Conservation (phyloP, 2,113 vertebrate species). For the Chunga burmeisteri region DNA sequence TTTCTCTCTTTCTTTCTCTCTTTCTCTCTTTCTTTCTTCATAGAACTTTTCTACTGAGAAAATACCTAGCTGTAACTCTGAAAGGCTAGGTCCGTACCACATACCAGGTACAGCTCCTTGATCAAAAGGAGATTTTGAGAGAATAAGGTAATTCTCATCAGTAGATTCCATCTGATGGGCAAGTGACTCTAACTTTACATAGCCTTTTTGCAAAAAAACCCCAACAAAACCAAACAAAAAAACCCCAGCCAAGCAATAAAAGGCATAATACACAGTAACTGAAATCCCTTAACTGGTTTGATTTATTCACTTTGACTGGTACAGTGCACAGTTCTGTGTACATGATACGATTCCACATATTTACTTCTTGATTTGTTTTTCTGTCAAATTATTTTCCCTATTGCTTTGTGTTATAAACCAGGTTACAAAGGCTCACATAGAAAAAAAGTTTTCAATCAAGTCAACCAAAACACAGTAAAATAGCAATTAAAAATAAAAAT, state of each 20-base stretch:
- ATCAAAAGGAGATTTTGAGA: not conserved
- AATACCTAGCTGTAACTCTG: not conserved
- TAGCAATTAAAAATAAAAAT: not conserved
- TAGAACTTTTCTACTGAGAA: not conserved
- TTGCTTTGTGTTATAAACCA: not conserved
- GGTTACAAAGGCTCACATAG: not conserved
- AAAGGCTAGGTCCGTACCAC: not conserved
- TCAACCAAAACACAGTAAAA: not conserved
- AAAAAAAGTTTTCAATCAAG: not conserved
- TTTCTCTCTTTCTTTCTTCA: not conserved
- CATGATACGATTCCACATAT: not conserved
- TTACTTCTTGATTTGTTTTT: not conserved
- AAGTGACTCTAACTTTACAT: not conserved
- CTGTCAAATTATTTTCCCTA: not conserved
- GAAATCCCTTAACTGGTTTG: not conserved
- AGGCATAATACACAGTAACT: not conserved
- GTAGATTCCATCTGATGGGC: not conserved
- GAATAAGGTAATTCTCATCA: not conserved
- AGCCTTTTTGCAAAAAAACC: not conserved
- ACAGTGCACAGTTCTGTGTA: not conserved
- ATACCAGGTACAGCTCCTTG: not conserved
- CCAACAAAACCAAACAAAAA: not conserved
- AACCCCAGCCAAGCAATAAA: fast-evolving
- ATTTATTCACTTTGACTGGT: not conserved
- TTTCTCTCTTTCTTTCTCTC: not conserved